A percentile compares a stretch with the other conserved stretches of the same genome.
These are phyloP conservation scores for Sigmodon hispidus DNA, from an alignment of 2,113 vertebrate genomes.

Conservation along the genomic window DNA sequence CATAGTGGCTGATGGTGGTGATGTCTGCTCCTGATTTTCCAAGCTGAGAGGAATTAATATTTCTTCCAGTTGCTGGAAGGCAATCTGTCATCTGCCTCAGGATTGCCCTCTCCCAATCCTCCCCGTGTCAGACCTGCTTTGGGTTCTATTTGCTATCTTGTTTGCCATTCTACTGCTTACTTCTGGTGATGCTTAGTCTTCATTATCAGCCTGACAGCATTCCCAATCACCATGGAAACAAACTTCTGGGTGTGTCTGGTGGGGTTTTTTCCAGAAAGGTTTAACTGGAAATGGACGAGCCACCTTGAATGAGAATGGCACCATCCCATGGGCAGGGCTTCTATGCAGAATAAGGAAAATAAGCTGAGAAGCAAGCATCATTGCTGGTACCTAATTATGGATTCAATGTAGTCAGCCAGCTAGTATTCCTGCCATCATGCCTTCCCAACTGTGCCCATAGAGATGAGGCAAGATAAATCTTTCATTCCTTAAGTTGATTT, in stretches of 20 bases:
- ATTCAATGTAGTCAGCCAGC: background rate
- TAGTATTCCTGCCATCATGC: background rate
- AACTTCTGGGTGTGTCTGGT: background rate
- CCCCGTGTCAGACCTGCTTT: background rate
- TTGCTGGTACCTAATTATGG: background rate
- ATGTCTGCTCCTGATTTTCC: background rate
- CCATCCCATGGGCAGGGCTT: background rate
- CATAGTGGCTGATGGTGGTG: conserved; percentile 10
- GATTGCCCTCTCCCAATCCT: background rate
- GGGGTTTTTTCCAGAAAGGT: background rate
- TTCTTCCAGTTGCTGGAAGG: conserved; percentile 31
- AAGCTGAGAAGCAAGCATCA: too few species aligned
- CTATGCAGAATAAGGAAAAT: background rate
- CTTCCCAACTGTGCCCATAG: background rate
- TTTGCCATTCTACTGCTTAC: background rate
- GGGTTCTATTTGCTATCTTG: background rate
- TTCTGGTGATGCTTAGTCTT: background rate
- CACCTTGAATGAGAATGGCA: background rate
- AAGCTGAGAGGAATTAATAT: conserved; percentile 13
- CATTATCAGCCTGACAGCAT: background rate
- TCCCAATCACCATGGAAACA: background rate
- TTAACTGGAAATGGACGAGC: background rate
- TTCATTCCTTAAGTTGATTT: background rate
- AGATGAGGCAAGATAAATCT: background rate
- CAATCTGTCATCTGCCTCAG: background rate